Evolutionary conservation across 2,113 vertebrate genomes (phyloP).

Genomic region (Sylvietta virens): DNA sequence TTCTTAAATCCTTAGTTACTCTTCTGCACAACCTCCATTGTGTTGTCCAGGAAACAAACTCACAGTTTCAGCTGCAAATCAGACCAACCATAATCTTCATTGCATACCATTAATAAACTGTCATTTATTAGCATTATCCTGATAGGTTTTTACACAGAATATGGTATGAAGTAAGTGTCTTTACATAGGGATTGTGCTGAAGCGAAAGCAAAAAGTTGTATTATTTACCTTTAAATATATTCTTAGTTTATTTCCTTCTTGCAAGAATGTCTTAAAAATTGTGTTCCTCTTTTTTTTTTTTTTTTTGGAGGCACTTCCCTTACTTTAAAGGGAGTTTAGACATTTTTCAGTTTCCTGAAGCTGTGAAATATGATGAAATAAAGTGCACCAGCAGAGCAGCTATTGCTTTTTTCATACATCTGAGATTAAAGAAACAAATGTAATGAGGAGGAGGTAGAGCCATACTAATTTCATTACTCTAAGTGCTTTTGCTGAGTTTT

Average conservation of each 20-base stretch:
- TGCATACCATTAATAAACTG: neutral
- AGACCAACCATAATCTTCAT: neutral
- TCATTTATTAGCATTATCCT: neutral
- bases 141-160: neutral
- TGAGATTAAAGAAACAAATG: neutral
- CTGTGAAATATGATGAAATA: neutral
- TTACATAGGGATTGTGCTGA: neutral
- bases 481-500: neutral
- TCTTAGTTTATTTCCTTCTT: neutral
- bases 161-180: neutral
- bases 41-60: neutral
- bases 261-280: neutral
- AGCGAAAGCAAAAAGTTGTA: neutral
- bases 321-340: neutral
- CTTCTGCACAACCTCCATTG: neutral
- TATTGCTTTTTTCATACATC: neutral
- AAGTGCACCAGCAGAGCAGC: neutral
- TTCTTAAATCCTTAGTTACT: neutral
- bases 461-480: neutral
- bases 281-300: neutral
- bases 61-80: neutral
- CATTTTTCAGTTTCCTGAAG: neutral
- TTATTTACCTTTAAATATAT: neutral
- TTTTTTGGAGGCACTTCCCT: neutral
- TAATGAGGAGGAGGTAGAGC: neutral